These are phyloP conservation scores for Trissolcus brochymenae DNA, from an alignment of 2,888 invertebrate genomes.

Conservation along the genomic window DNA sequence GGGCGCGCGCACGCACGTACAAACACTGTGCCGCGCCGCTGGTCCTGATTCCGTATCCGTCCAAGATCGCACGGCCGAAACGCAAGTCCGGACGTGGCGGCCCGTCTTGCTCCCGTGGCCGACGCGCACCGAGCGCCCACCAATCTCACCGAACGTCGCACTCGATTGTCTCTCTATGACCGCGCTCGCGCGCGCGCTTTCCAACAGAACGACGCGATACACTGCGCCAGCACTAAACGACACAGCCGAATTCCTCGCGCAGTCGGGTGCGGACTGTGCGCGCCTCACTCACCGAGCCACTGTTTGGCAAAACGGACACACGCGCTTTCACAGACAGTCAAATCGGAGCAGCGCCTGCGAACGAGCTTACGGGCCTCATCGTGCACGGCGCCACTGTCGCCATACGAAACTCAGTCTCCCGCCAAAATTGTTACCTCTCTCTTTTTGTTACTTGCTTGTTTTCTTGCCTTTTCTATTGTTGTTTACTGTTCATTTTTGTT, in stretches of 20 bases:
- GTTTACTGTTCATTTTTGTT: too few relatives aligned
- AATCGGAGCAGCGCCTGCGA: constrained; percentile 2
- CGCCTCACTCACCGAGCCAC: constrained; percentile 11
- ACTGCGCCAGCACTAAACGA: constrained; percentile 7
- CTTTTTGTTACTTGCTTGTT: too few relatives aligned
- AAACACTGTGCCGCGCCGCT: constrained; percentile 30
- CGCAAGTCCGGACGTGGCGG: constrained; percentile 18
- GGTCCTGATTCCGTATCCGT: constrained; percentile 14
- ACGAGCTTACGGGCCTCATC: too few relatives aligned
- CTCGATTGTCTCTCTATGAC: not conserved
- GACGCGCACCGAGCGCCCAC: not conserved
- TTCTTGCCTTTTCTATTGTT: too few relatives aligned
- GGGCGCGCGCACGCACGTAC: constrained; percentile 25
- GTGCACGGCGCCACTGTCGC: too few relatives aligned
- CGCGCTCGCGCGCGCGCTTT: constrained; percentile 14
- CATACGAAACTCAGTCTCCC: too few relatives aligned
- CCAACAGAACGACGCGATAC: constrained; percentile 14
- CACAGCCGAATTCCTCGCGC: not conserved
- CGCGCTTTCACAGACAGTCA: constrained; percentile 3
- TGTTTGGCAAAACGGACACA: constrained; percentile 13
- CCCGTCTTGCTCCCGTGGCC: constrained; percentile 1
- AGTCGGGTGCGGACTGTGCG: constrained; percentile 35
- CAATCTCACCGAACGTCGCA: not conserved
- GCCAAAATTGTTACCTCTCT: too few relatives aligned
- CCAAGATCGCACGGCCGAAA: constrained; percentile 2